Evolutionary conservation across 1,140 invertebrate genomes (phyloP).

Genomic region (Trichogramma pretiosum): DNA sequence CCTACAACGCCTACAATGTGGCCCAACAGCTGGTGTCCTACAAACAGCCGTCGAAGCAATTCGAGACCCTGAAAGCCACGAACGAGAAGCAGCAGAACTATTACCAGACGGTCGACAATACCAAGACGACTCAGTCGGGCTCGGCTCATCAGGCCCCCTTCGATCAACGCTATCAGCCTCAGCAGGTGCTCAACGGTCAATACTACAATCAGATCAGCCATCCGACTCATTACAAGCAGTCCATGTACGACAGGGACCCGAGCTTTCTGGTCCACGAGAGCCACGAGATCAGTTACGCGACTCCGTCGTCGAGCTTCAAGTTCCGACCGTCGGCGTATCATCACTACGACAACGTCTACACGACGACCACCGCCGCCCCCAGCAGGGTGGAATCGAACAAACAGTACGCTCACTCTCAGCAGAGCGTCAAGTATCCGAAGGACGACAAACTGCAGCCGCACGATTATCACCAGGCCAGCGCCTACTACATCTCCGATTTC

Average conservation of each 20-base stretch:
- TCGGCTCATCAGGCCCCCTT: conserved; percentile 8
- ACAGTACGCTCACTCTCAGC: conserved; percentile 11
- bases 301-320: conserved; percentile 29
- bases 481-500: conserved; percentile 35
- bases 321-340: conserved; percentile 30
- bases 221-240: conserved; percentile 26
- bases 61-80: conserved; percentile 30
- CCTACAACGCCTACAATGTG: conserved; percentile 19
- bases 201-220: conserved; percentile 36
- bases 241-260: conserved; percentile 32
- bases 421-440: conserved; percentile 5
- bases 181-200: conserved; percentile 20
- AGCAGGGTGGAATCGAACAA: conserved; percentile 23
- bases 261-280: conserved; percentile 38
- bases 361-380: conserved; percentile 13
- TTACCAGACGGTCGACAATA: conserved; percentile 15
- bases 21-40: conserved; percentile 24
- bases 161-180: conserved; percentile 21
- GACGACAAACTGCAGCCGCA: conserved; percentile 5
- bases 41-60: conserved; percentile 24
- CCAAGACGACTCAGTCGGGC: too few relatives aligned
- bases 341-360: conserved; percentile 18
- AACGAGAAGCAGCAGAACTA: conserved; percentile 26
- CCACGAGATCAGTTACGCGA: conserved; percentile 36
- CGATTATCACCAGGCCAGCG: conserved; percentile 8